Percentiles rank a stretch among this genome's conserved stretches.
phyloP scores from a whole-genome alignment of 2,797 vertebrate genomes.

The Lates japonicus region DNA sequence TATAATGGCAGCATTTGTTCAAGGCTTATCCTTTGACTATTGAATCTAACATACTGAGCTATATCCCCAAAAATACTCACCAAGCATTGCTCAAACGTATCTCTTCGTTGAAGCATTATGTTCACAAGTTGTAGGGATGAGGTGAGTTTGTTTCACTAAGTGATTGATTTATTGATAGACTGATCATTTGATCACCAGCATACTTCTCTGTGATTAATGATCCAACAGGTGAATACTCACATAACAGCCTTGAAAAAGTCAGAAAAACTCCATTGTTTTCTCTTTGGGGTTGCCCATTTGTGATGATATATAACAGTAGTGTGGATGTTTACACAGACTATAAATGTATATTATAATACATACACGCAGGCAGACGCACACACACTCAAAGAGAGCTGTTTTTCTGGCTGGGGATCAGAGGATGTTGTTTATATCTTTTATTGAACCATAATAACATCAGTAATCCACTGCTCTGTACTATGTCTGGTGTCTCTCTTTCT shows the following conservation, averaged over 20 bases:
- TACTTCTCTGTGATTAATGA: slow-evolving; percentile 1
- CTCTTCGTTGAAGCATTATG: not conserved
- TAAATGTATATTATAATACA: slow-evolving; percentile 10
- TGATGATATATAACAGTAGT: slow-evolving; percentile 16
- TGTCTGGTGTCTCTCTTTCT: slow-evolving; percentile 47
- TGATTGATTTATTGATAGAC: not conserved
- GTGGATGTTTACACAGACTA: not conserved
- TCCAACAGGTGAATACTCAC: not conserved
- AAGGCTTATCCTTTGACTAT: not conserved
- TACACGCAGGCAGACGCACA: not conserved
- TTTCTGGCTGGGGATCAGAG: slow-evolving; percentile 62
- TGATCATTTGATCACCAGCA: not conserved
- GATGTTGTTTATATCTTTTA: slow-evolving; percentile 69
- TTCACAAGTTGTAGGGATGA: not conserved
- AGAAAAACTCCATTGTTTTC: not conserved
- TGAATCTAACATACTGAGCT: not conserved
- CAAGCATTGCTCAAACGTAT: too few species aligned
- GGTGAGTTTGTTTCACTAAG: not conserved
- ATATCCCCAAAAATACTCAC: not conserved
- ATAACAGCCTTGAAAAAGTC: not conserved
- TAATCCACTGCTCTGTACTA: slow-evolving; percentile 58
- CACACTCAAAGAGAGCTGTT: not conserved
- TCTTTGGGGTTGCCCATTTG: not conserved
- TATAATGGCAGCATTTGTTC: not conserved
- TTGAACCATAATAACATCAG: slow-evolving; percentile 77